Base-by-base conservation (phyloP, 2,888 invertebrate species). In the Metopia argyrocephala region DNA sequence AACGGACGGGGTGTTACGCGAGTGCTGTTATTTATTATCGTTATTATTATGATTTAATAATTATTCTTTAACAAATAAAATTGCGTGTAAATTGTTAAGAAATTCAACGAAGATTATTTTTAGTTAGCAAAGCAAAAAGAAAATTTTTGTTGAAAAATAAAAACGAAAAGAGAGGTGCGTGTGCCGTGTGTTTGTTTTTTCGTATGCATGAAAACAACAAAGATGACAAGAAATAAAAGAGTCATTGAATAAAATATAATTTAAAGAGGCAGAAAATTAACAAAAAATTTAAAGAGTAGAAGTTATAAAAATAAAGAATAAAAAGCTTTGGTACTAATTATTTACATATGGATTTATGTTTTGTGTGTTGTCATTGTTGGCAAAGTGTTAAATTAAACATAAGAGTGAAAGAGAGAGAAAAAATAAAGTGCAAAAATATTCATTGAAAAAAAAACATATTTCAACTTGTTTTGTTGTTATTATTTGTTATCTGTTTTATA, bases 11-110 rank as follows among this genome's bases (percentile, higher is more conserved):
- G 46, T 71, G 71, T 73, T 78, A 66, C 71, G 78, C 66, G 78
- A 78, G 78, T 78, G 78, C 78, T 78, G 78, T 78, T 71, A 18
- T 65, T 64, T 78, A 23, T 23, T 21, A 23, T 21, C 9, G 27
- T 56, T 56, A 52, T 68, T 66, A 27, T 62, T 62, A 48, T 71
- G 59, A 57, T 65, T 59, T 31, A 18, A 23, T 71, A n/a, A 27
- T 54, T 9, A 6, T 52, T 56, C 25, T 48, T 25, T 15, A 31
- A 31, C 12, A 31, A 31, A 48, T 48, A 61, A 31, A 66, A 61
- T 66, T 66, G 46, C 71, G 31, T 71, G 31, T 54, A 61, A 25
- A 18, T 2, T 2, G 48, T 48, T 48, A 48, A 50, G 31, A 15
- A 68, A 66, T 27, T 27, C 21, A 76, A 69, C 21, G 46, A 64